Evolutionary conservation across 1,140 invertebrate genomes (phyloP).

Genomic region (Orchestia grillus): DNA sequence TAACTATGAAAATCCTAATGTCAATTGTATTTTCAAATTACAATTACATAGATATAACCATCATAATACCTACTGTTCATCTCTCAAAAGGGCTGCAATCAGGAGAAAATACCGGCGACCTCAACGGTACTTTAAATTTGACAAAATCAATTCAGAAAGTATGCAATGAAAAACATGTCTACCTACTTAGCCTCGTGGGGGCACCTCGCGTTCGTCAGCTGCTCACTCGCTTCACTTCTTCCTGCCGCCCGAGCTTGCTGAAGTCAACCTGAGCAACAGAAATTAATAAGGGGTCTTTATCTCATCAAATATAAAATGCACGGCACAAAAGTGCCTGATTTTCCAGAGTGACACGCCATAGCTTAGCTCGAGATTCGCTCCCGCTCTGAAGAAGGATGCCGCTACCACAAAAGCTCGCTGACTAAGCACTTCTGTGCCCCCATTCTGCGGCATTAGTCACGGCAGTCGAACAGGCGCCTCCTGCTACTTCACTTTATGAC

Average conservation of each 20-base stretch:
- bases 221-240: background rate
- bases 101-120: background rate
- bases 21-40: no score
- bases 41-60: no score
- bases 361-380: constrained; percentile 18
- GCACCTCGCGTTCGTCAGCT: background rate
- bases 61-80: no score
- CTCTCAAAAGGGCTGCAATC: background rate
- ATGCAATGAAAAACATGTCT: background rate
- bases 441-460: constrained; percentile 51
- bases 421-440: constrained; percentile 45
- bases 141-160: background rate
- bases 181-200: background rate
- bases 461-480: constrained; percentile 49
- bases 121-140: background rate
- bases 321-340: constrained; percentile 25
- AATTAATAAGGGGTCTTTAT: constrained; percentile 10
- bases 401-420: constrained; percentile 9
- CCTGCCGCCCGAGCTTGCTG: background rate
- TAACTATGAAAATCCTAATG: no score
- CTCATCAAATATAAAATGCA: constrained; percentile 5
- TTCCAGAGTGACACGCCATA: background rate
- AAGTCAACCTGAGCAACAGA: background rate
- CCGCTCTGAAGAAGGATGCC: constrained; percentile 31
- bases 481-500: constrained; percentile 55